phyloP scores from a whole-genome alignment of 37 sponge, comb jelly and placozoan species.

The Cladorhizidae sp. region DNA sequence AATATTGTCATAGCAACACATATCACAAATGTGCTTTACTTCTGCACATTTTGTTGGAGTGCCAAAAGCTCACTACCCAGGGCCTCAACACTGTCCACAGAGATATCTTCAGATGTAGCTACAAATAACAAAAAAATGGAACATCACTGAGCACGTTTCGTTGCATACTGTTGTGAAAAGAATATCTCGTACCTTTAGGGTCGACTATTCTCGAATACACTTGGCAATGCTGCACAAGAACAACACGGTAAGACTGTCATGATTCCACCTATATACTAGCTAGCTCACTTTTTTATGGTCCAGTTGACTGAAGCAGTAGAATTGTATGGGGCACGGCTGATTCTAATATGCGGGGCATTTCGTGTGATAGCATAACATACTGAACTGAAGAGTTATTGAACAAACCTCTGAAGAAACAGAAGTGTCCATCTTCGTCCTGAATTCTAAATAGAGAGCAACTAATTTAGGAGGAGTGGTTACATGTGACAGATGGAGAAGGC shows the following conservation, averaged over 20 bases:
- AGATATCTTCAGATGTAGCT: slow-evolving; percentile 5
- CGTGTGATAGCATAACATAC: background rate
- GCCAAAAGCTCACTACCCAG: slow-evolving; percentile 46
- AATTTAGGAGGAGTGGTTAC: too few relatives aligned
- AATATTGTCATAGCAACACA: too few relatives aligned
- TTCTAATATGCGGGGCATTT: slow-evolving; percentile 22
- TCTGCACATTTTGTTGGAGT: slow-evolving; percentile 36
- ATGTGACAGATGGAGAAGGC: too few relatives aligned
- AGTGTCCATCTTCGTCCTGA: too few relatives aligned
- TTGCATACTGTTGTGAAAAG: background rate
- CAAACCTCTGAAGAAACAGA: too few relatives aligned
- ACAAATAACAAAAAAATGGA: background rate
- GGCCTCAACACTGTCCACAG: slow-evolving; percentile 28
- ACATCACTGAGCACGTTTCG: background rate
- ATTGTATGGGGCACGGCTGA: slow-evolving; percentile 71
- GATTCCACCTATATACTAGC: background rate
- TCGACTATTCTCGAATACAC: slow-evolving; percentile 35
- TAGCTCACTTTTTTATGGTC: slow-evolving; percentile 40
- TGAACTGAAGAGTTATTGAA: too few relatives aligned
- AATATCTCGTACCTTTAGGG: slow-evolving; percentile 17
- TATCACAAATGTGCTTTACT: slow-evolving; percentile 9
- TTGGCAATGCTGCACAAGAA: slow-evolving; percentile 44
- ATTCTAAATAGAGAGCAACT: too few relatives aligned
- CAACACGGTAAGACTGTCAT: background rate
- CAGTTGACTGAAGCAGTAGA: slow-evolving; percentile 61